Evolutionary conservation across 2,888 invertebrate genomes (phyloP), one percentile per base, ranked within the genome.

Genomic region (Ceraclea dissimilis): DNA sequence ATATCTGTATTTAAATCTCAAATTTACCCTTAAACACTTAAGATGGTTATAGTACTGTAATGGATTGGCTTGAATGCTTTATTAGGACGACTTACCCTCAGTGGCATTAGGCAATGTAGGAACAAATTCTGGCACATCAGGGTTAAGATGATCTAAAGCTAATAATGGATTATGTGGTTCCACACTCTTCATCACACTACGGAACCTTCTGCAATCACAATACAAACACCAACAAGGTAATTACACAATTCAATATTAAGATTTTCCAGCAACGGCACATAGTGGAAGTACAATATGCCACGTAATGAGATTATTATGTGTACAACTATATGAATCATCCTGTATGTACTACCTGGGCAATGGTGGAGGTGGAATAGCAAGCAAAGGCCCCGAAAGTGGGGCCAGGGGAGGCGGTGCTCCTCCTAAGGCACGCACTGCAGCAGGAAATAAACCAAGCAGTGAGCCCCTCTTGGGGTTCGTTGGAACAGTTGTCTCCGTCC

Each of bases 101-200:
- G n/a, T n/a, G n/a, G n/a, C n/a, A n/a, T n/a, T n/a, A n/a, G n/a
- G n/a, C n/a, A n/a, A n/a, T n/a, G 53, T 57, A 16, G 92, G 91
- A 62, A 92, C 79, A 70, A 92, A 92, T 72, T 91, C 92, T 0
- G 91, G 89, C 51, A 92, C 92, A 69, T 91, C 85, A 2, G 90
- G 90, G 74, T 93, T 91, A 56, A 92, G 77, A 64, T 78, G 81
- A 54, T 88, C 87, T 63, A 63, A 47, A 65, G 64, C 51, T n/a
- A 51, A 52, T 2, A 54, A 48, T 17, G 44, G 43, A 11, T 39
- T 39, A 16, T 39, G 39, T 39, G 39, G 39, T 13, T 39, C 39
- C 2, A 39, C 39, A 44, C 43, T 46, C 43, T 34, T 26, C 26
- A 49, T 20, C 47, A 56, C 55, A 11, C 50, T 51, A 13, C 53